These are phyloP conservation scores for Meteorus cinctellus DNA, from an alignment of 2,888 invertebrate genomes.

Conservation along the genomic window DNA sequence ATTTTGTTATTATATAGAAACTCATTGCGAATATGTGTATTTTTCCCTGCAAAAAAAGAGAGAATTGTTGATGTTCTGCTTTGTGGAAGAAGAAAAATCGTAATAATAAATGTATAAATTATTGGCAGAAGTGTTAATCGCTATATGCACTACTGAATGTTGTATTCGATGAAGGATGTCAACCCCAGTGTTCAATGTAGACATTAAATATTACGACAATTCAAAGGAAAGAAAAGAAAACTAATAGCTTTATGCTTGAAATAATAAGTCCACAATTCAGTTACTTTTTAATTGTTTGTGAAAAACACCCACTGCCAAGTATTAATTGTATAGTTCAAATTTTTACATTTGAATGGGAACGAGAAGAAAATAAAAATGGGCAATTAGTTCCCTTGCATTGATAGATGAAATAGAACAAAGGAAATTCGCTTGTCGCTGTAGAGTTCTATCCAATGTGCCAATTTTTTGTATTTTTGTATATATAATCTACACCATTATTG, in stretches of 20 bases:
- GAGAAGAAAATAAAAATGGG: not conserved
- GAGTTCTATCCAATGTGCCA: slow-evolving; percentile 65
- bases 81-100: not conserved
- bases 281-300: slow-evolving; percentile 14
- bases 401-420: slow-evolving; percentile 42
- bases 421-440: slow-evolving; percentile 51
- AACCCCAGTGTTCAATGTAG: slow-evolving; percentile 6
- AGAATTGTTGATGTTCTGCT: slow-evolving; percentile 31
- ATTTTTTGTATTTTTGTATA: slow-evolving; percentile 71
- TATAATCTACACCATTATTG: slow-evolving; percentile 53
- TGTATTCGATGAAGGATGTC: not conserved
- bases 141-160: not conserved
- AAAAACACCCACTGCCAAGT: slow-evolving; percentile 24
- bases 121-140: not conserved
- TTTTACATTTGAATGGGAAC: not conserved
- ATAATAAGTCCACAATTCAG: not conserved
- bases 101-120: not conserved
- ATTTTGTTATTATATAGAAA: slow-evolving; percentile 28
- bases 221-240: not conserved
- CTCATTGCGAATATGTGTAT: slow-evolving; percentile 39
- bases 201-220: not conserved
- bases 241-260: not conserved
- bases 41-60: slow-evolving; percentile 21
- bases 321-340: slow-evolving; percentile 1
- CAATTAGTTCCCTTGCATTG: slow-evolving; percentile 2